These are phyloP conservation scores for Craseonycteris thonglongyai DNA, from an alignment of 2,113 vertebrate genomes.

Conservation along the genomic window DNA sequence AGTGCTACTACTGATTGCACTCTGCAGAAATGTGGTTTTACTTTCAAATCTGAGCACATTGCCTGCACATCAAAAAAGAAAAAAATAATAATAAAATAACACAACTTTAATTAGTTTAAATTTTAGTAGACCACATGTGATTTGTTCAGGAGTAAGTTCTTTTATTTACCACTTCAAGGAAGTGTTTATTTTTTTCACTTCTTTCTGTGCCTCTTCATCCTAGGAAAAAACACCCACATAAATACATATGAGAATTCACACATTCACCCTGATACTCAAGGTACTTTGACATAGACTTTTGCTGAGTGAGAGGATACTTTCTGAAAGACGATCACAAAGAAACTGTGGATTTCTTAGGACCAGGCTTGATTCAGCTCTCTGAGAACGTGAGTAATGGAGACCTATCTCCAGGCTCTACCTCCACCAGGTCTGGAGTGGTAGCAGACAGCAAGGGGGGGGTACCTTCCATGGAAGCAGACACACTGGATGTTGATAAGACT, in stretches of 20 bases:
- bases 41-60: slow-evolving; percentile 12
- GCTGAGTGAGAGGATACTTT: background rate
- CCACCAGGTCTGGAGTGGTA: background rate
- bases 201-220: slow-evolving; percentile 90
- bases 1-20: background rate
- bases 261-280: background rate
- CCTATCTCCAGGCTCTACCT: background rate
- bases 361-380: background rate
- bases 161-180: slow-evolving; percentile 80
- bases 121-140: slow-evolving; percentile 39
- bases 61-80: slow-evolving; percentile 10
- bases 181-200: slow-evolving; percentile 83
- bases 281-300: background rate
- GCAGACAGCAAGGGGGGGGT: background rate
- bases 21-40: background rate
- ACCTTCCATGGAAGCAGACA: background rate
- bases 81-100: slow-evolving; percentile 5
- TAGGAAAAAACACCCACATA: slow-evolving; percentile 78
- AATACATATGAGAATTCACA: slow-evolving; percentile 57
- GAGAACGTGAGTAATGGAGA: background rate
- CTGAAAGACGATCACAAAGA: background rate
- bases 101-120: slow-evolving; percentile 28
- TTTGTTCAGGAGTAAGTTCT: slow-evolving; percentile 54
- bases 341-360: background rate
- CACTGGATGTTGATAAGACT: background rate